These are phyloP conservation scores for Corythornis cristatus DNA, from an alignment of 2,113 vertebrate genomes.

Conservation along the genomic window DNA sequence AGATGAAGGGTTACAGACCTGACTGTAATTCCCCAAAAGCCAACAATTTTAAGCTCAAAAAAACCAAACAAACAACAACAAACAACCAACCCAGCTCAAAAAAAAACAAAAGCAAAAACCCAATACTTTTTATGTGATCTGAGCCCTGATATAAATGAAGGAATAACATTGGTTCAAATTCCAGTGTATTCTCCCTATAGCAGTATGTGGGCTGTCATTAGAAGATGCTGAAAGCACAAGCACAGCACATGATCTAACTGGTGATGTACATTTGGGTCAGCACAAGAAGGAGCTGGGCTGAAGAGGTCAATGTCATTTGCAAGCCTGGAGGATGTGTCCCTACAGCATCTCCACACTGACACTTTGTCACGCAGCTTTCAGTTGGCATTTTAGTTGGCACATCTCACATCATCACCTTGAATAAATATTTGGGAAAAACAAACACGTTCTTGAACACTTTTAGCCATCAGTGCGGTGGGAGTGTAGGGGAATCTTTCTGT, in stretches of 20 bases:
- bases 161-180: background rate
- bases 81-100: too few relatives aligned
- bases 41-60: background rate
- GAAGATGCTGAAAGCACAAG: background rate
- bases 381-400: background rate
- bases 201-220: background rate
- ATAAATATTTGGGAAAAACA: background rate
- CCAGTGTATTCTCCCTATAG: background rate
- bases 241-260: background rate
- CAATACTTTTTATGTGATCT: background rate
- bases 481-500: rapidly evolving
- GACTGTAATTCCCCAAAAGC: background rate
- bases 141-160: background rate
- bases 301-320: background rate
- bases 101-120: too few relatives aligned
- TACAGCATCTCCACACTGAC: background rate
- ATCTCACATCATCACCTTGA: background rate
- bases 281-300: background rate
- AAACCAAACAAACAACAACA: background rate
- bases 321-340: background rate
- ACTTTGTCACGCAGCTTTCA: background rate
- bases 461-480: background rate
- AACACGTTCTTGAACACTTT: background rate
- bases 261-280: background rate
- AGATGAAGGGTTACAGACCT: background rate